Percentiles rank a stretch among this genome's conserved stretches.
Evolutionary conservation across 2,797 vertebrate genomes (phyloP).

Genomic region (Epinephelus coioides): DNA sequence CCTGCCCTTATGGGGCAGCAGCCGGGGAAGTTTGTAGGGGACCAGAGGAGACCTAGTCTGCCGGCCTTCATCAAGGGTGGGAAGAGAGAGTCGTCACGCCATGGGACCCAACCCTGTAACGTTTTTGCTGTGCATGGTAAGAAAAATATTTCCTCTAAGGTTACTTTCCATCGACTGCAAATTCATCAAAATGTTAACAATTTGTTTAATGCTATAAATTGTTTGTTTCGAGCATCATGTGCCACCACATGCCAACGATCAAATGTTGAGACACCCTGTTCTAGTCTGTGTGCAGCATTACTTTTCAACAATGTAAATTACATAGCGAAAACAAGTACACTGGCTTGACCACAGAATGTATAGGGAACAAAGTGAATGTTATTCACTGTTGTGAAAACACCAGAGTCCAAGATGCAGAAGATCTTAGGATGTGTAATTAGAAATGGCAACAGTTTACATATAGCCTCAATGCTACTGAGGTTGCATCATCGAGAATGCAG

Average conservation of each 20-base stretch:
- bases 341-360: neutral
- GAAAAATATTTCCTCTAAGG: constrained; percentile 51
- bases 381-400: no score
- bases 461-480: neutral
- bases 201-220: neutral
- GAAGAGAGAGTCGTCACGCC: constrained; percentile 92
- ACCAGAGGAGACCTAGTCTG: constrained; percentile 98
- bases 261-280: neutral
- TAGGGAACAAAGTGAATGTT: neutral
- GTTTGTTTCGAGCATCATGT: neutral
- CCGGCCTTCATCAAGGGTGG: constrained; percentile 96
- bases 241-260: neutral
- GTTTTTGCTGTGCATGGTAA: constrained; percentile 97
- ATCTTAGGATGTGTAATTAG: neutral
- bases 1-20: constrained; percentile 99
- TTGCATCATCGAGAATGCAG: constrained; percentile 14
- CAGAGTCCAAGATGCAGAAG: neutral
- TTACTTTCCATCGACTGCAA: neutral
- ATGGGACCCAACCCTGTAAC: constrained; percentile 92
- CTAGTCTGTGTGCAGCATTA: neutral
- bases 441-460: neutral
- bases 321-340: neutral
- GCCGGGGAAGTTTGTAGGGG: constrained; percentile 98
- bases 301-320: neutral
- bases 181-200: neutral